Base-by-base conservation (phyloP, 2,888 invertebrate genomes). In the Atethmia centrago region DNA sequence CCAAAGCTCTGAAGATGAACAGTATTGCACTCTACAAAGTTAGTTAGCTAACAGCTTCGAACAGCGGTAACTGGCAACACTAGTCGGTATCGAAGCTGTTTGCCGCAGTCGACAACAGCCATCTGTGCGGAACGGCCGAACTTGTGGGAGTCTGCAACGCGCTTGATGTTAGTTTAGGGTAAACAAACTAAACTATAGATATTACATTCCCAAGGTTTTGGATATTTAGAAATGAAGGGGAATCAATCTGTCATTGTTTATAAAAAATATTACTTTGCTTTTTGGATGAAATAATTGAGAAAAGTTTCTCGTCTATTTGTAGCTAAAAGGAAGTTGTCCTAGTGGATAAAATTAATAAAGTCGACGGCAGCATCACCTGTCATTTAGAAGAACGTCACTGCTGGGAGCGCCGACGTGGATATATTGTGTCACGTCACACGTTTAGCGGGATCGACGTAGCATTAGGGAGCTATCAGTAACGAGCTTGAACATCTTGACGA, bases 91-190 rank as follows among this genome's bases (percentile, higher is more conserved):
- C 68, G 64, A 68, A 62, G 19, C 58, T 56, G 31, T 58, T 70
- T 45, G 58, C 71, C 65, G 51, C 63, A 69, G 64, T 73, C 40
- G 31, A 66, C 71, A 49, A 10, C 61, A 36, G 31, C 58, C 82
- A 67, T 78, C 78, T 82, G 71, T 53, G 19, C 25, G 59, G 63
- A 74, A 82, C 71, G 62, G 45, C 47, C 3, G 7, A 82, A 81
- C 85, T 81, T 81, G 61, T 40, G 47, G n/a, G 53, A 47, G n/a
- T 55, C 25, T 55, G 65, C 55, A 45, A 66, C 36, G 40, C 14
- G 45, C 49, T 53, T 31, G 40, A n/a, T 21, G 28, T 69, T 53
- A 36, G 21, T 51, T 78, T 53, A 53, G 19, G n/a, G 10, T 14
- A 14, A 47, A 55, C 42, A 55, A 31, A 61, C 42, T 61, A 28